Base-by-base conservation (phyloP, 2,888 invertebrate species). In the Loripinus fragilis region DNA sequence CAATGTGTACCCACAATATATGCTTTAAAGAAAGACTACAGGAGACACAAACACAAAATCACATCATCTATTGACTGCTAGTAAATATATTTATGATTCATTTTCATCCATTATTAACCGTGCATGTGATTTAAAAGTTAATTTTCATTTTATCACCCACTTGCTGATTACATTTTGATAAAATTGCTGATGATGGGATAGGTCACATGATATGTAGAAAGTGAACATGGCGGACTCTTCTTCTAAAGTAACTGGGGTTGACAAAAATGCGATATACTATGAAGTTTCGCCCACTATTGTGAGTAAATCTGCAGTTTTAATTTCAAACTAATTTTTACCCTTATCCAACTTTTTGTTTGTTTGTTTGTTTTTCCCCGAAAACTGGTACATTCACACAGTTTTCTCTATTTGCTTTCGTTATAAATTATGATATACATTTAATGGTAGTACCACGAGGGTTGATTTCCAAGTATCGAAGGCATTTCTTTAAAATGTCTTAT, bases 251-350 rank as follows among this genome's bases (percentile, higher is more conserved):
- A 83, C 86, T 20, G 72, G 77, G 30, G 65, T 87, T 25, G 88
- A 89, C 52, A 75, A 28, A 23, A 80, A 83, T 55, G 90, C 90
- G 3, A 87, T 90, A 38, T 90, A 88, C 66, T 82, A 89, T 82
- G 90, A 90, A 80, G 87, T 90, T 30, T 87, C 87, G 28, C 90
- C 89, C 23, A 86, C 83, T 64, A 86, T 86, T 73, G 90, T 89
- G 79, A 83, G 89, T 86, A 55, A 42, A 20, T 25, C 45, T 35
- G 3, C n/a, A 45, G 45, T n/a, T n/a, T n/a, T n/a, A n/a, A n/a
- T n/a, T n/a, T n/a, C n/a, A n/a, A n/a, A n/a, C n/a, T n/a, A n/a
- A n/a, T n/a, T n/a, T n/a, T n/a, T n/a, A n/a, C n/a, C n/a, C n/a
- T n/a, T n/a, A n/a, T n/a, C n/a, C n/a, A n/a, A n/a, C n/a, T n/a